A percentile compares a stretch with the other conserved stretches of the same genome.
These are phyloP conservation scores for Panurus biarmicus DNA, from an alignment of 2,113 vertebrate genomes.

Conservation along the genomic window DNA sequence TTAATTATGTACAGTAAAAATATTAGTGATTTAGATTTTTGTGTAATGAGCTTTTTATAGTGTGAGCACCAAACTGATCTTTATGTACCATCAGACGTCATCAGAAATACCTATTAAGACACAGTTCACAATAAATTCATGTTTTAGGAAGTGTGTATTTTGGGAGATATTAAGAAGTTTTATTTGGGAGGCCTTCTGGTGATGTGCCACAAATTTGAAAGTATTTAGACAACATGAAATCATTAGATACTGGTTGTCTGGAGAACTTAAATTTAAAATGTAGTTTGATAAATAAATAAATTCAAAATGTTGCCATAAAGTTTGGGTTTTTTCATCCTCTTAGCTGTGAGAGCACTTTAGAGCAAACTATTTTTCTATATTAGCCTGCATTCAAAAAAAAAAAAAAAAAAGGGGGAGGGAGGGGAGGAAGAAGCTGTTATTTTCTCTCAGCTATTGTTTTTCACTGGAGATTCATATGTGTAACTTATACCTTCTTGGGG, in stretches of 20 bases:
- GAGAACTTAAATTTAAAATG: neutral
- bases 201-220: neutral
- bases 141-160: neutral
- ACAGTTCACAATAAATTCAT: neutral
- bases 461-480: neutral
- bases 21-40: neutral
- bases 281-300: neutral
- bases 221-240: neutral
- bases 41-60: neutral
- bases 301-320: neutral
- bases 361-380: neutral
- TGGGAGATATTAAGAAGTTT: neutral
- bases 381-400: neutral
- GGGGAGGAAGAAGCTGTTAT: neutral
- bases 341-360: neutral
- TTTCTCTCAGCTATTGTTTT: neutral
- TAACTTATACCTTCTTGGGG: neutral
- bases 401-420: too few species aligned
- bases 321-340: neutral
- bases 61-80: neutral
- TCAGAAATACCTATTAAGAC: neutral
- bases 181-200: neutral
- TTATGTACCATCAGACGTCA: neutral
- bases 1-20: neutral
- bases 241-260: neutral